Percentiles rank a stretch among this genome's conserved stretches.
phyloP scores from a whole-genome alignment of 2,888 invertebrate species.

The Spatulosminthurus flaviceps region DNA sequence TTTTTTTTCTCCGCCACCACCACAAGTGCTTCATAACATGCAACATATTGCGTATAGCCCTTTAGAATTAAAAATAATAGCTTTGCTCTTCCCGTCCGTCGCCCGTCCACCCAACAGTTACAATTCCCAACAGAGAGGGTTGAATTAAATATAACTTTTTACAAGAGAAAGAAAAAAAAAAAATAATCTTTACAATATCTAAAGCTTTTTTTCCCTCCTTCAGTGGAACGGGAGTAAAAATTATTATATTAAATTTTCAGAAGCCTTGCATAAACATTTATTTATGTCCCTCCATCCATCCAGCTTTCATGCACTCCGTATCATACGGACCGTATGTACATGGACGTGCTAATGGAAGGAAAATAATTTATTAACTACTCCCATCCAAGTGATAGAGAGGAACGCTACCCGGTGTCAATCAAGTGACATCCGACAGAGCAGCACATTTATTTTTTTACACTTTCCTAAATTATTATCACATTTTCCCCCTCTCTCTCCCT shows the following conservation, averaged over 20 bases:
- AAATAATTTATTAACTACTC: not conserved
- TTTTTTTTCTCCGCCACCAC: not conserved
- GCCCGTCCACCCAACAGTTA: too few species aligned
- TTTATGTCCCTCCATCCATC: too few species aligned
- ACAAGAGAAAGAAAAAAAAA: too few species aligned
- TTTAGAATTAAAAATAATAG: conserved; percentile 13
- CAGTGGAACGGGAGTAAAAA: too few species aligned
- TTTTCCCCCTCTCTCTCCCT: not conserved
- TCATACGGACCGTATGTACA: too few species aligned
- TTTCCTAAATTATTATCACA: conserved; percentile 2
- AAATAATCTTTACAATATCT: too few species aligned
- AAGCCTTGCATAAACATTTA: too few species aligned
- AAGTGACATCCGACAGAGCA: conserved; percentile 1
- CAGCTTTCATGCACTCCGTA: too few species aligned
- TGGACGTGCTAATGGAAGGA: not conserved
- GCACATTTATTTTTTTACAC: conserved; percentile 1
- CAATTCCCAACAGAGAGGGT: too few species aligned
- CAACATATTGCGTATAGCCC: not conserved
- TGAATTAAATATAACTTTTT: too few species aligned
- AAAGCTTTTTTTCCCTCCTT: too few species aligned
- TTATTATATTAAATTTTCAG: too few species aligned
- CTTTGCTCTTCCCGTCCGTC: not conserved
- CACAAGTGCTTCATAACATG: conserved; percentile 40
- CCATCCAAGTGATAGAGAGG: not conserved
- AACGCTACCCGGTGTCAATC: not conserved